Conservation (phyloP, 2,888 invertebrate genomes). For the Acanthosepion lycidas region DNA sequence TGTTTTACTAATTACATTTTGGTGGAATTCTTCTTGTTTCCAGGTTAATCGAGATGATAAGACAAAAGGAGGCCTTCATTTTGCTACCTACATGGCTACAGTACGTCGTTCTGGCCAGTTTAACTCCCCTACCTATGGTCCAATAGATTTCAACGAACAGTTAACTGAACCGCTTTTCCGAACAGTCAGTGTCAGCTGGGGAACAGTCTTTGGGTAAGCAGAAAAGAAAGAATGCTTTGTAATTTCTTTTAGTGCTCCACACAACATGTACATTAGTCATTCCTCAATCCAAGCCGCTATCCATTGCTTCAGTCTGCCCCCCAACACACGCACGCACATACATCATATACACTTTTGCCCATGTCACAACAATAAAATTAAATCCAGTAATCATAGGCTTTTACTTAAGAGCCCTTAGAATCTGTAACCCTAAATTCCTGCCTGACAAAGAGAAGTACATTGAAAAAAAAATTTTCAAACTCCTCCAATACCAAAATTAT, state of each 20-base stretch:
- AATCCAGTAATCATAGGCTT: no score
- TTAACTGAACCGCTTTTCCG: conserved; percentile 60
- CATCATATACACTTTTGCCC: no score
- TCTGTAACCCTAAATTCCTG: no score
- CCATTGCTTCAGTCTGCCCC: no score
- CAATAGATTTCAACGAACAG: conserved; percentile 63
- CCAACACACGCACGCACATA: no score
- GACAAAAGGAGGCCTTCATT: conserved; percentile 59
- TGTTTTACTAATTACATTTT: background rate
- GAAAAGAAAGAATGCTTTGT: background rate
- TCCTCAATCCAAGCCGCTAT: no score
- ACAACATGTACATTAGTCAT: background rate
- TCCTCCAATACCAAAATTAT: no score
- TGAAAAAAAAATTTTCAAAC: no score
- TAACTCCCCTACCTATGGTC: conserved; percentile 56
- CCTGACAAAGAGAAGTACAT: no score
- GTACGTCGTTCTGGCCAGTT: conserved; percentile 58
- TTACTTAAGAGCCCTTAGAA: no score
- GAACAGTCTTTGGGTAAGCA: conserved; percentile 62
- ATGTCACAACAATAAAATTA: no score
- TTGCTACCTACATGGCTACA: conserved; percentile 59
- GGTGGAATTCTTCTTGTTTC: background rate
- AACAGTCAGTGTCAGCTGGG: conserved; percentile 61
- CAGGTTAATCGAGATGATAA: conserved; percentile 56
- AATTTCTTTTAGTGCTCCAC: background rate